Evolutionary conservation across 2,797 vertebrate species (phyloP).

Genomic region (Pygocentrus nattereri): DNA sequence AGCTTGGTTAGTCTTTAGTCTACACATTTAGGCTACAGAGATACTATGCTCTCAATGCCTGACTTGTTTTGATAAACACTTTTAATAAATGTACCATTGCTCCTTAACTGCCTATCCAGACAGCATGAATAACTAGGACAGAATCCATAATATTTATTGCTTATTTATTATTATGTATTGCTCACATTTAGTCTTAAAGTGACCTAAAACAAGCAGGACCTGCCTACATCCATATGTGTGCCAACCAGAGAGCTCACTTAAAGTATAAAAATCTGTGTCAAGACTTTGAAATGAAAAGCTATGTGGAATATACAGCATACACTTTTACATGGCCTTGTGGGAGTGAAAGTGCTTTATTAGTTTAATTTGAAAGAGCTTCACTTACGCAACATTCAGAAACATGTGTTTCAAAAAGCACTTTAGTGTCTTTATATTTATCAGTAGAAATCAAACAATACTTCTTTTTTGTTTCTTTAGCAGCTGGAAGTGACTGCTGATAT

Average conservation of each 20-base stretch:
- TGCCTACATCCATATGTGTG: neutral
- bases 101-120: neutral
- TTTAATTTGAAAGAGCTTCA: neutral
- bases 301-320: neutral
- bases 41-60: neutral
- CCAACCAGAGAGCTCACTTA: neutral
- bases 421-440: neutral
- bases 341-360: neutral
- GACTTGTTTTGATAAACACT: constrained; percentile 25
- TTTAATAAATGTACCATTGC: constrained; percentile 26
- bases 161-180: too few species aligned
- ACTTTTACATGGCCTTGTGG: too few species aligned
- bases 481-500: neutral
- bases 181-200: neutral
- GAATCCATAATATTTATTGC: neutral
- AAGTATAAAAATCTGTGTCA: neutral
- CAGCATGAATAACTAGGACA: neutral
- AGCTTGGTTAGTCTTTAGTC: neutral
- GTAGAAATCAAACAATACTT: neutral
- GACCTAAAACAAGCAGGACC: neutral
- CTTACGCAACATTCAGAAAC: neutral
- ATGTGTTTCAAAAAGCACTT: neutral
- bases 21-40: neutral
- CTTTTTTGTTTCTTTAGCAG: neutral
- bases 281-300: neutral